Evolutionary conservation across 2,113 vertebrate species (phyloP), one percentile per base, ranked within the genome.

Genomic region (Ammodytes dubius): DNA sequence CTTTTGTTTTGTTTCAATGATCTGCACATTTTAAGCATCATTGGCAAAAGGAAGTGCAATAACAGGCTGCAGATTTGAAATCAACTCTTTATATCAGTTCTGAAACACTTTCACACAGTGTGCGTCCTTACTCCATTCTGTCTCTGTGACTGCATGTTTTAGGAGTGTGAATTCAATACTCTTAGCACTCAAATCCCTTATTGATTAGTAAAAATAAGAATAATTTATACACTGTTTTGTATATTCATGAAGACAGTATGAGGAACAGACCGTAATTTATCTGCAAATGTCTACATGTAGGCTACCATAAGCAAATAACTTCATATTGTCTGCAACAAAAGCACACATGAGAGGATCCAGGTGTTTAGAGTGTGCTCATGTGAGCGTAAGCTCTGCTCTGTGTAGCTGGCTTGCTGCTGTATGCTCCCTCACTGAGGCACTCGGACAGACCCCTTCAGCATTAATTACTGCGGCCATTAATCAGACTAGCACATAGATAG

Each of bases 391-490:
- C 71, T 83, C 68, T 54, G 82, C 75, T 86, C 49, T n/a, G 40
- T 88, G 87, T 89, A 84, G 88, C 88, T 94, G 93, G 90, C 91
- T 91, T 87, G 74, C 73, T 87, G 85, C 87, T 90, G 87, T 70
- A 78, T 77, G 76, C 87, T 89, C 68, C 82, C 90, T 88, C 87
- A 74, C 85, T 86, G 93, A 94, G 89, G 80, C 88, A 88, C 89
- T 95, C 71, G 83, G 87, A 91, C 90, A 93, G 91, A 93, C 91
- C 91, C 94, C 84, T 94, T 95, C 94, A 94, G 90, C 94, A 94
- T 94, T 94, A 95, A 95, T 96, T 96, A 96, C 91, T 86, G 89
- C 77, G 81, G 87, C 86, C 91, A 95, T 96, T 95, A 95, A 96
- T 96, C 95, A 96, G 87, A 93, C 78, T 87, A 89, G 86, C 88